Conservation (phyloP, 2,888 invertebrate species). For the Drosophila meridiana region DNA sequence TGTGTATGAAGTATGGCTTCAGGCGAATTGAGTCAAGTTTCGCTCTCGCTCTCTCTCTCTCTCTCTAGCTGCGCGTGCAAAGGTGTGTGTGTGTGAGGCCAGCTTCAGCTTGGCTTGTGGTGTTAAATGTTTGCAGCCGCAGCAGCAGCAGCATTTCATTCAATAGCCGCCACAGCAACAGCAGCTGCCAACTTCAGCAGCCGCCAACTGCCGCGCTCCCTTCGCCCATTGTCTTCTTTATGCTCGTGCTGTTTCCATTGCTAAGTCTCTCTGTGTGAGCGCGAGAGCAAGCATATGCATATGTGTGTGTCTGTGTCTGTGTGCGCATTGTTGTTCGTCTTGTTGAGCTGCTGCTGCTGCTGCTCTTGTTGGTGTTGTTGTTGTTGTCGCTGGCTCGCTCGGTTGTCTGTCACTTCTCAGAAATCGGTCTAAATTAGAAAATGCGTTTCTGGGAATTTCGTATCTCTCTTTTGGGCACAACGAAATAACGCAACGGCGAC, state of each 20-base stretch:
- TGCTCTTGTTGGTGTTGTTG: conserved; percentile 44
- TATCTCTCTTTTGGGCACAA: conserved; percentile 79
- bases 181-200: conserved; percentile 76
- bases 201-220: conserved; percentile 65
- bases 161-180: conserved; percentile 66
- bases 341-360: conserved; percentile 65
- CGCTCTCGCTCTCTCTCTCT: conserved; percentile 17
- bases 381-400: conserved; percentile 55
- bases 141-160: conserved; percentile 72
- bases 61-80: conserved; percentile 6
- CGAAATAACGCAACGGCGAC: conserved; percentile 63
- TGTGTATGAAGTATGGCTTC: conserved; percentile 67
- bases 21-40: conserved; percentile 56
- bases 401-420: conserved; percentile 83
- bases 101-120: conserved; percentile 75
- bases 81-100: conserved; percentile 60
- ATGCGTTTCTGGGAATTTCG: conserved; percentile 84
- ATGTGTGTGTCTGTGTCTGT: conserved; percentile 34
- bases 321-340: conserved; percentile 66
- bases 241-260: conserved; percentile 25
- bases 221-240: conserved; percentile 46
- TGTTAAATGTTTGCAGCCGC: conserved; percentile 78
- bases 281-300: conserved; percentile 33
- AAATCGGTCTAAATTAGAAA: conserved; percentile 84
- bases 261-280: conserved; percentile 55